Evolutionary conservation across 2,888 invertebrate species (phyloP), one percentile per base, ranked within the genome.

Genomic region (Noctua comes): DNA sequence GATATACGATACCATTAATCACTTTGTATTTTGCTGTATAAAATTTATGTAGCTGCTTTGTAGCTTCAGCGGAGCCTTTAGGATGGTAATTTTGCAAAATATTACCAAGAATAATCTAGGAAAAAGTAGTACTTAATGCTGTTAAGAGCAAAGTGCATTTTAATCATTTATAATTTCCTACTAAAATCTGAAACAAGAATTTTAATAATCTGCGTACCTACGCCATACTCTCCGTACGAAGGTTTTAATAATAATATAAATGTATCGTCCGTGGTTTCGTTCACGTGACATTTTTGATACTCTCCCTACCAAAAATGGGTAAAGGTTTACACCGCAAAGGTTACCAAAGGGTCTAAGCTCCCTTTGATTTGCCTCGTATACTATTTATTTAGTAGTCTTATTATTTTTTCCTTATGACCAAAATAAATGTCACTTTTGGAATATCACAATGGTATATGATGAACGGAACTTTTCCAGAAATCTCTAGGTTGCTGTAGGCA

Each of bases 1-100:
- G 95, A 96, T 95, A 95, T 94, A 95, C 93, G 92, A 92, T 88
- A 89, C 91, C 95, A 95, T 95, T 95, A 94, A 96, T 96, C 95
- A 96, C 94, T 90, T 90, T 91, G 90, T 90, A 92, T 91, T 91
- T 91, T 88, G 89, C 91, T 89, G 88, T 91, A 90, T 86, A 90
- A 92, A 91, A 86, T 93, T 91, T 89, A 88, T 87, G 77, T 84
- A 73, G 82, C 76, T 70, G 73, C 68, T 84, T 76, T 76, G 71
- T 76, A 46, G 57, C 31, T 71, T 66, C 59, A 66, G 68, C 43
- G 18, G 64, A 65, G 85, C 57, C 79, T 83, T 75, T 10, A 68
- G 54, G 16, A 77, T 71, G 51, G 68, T 51, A 68, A 80, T 76
- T 80, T 74, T 84, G 62, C 13, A 27, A 11, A 43, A 64, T 73